Conservation (phyloP, 2,797 vertebrate genomes). For the Bryconaethiops microstoma region DNA sequence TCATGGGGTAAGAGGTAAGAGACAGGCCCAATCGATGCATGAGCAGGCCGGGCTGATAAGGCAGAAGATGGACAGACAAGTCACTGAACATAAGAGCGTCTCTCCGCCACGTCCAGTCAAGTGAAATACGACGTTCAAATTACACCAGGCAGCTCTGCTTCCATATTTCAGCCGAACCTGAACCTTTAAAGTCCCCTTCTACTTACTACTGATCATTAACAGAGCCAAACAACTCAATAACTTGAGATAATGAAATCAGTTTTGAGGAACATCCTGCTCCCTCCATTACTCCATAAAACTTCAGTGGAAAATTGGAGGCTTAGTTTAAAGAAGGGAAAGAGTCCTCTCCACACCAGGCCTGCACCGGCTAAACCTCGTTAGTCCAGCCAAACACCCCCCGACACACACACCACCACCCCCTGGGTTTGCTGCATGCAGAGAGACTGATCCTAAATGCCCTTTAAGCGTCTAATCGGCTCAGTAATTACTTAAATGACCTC, state of each 20-base stretch:
- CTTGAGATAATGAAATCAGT: slow-evolving; percentile 37
- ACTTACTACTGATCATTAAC: slow-evolving; percentile 27
- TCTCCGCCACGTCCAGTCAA: slow-evolving; percentile 24
- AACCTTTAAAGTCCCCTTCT: slow-evolving; percentile 31
- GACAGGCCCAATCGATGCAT: slow-evolving; percentile 55
- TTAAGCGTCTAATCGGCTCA: slow-evolving; percentile 67
- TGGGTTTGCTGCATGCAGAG: slow-evolving; percentile 47
- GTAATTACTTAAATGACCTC: slow-evolving; percentile 68
- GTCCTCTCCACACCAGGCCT: slow-evolving; percentile 26
- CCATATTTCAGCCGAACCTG: slow-evolving; percentile 31
- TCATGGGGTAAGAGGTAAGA: slow-evolving; percentile 36
- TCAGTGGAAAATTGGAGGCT: slow-evolving; percentile 25
- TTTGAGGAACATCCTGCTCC: slow-evolving; percentile 26
- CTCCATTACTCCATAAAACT: slow-evolving; percentile 3
- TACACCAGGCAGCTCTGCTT: slow-evolving; percentile 11
- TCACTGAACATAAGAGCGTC: slow-evolving; percentile 42
- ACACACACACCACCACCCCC: slow-evolving; percentile 20
- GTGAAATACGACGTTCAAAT: slow-evolving; percentile 40
- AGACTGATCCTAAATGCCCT: slow-evolving; percentile 63
- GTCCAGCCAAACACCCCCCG: slow-evolving; percentile 52
- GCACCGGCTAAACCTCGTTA: slow-evolving; percentile 55
- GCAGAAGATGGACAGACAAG: slow-evolving; percentile 52
- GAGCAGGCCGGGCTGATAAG: slow-evolving; percentile 63
- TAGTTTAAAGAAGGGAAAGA: slow-evolving; percentile 42
- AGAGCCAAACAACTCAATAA: slow-evolving; percentile 33